phyloP scores from a whole-genome alignment of 2,888 invertebrate genomes.

The Pseudococcus longispinus region DNA sequence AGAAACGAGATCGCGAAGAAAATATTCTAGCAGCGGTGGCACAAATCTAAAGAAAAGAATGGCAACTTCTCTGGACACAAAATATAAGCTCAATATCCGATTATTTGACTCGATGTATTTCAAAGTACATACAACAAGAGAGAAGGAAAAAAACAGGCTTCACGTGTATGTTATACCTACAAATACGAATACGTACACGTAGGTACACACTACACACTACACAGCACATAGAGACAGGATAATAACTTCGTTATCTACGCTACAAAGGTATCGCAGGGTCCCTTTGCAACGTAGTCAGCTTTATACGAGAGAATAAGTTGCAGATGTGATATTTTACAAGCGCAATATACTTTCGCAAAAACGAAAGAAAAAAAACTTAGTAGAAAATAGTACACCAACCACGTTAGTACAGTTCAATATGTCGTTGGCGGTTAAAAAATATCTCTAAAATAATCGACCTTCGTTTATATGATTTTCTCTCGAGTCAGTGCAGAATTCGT shows the following conservation, averaged over 20 bases:
- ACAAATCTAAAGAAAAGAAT: slow-evolving; percentile 2
- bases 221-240: background rate
- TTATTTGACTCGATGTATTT: slow-evolving; percentile 36
- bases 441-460: slow-evolving; percentile 7
- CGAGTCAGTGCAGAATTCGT: background rate
- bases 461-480: slow-evolving; percentile 13
- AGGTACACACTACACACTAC: background rate
- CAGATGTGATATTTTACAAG: slow-evolving; percentile 32
- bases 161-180: background rate
- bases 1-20: background rate
- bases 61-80: slow-evolving; percentile 27
- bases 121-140: background rate
- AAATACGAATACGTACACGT: background rate
- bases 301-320: slow-evolving; percentile 10
- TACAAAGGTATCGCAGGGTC: slow-evolving; percentile 25
- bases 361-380: background rate
- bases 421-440: slow-evolving; percentile 16
- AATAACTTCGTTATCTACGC: slow-evolving; percentile 36
- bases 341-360: background rate
- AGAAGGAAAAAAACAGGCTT: background rate
- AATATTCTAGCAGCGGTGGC: slow-evolving; percentile 2
- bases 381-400: background rate
- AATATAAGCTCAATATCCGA: slow-evolving; percentile 41
- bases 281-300: slow-evolving; percentile 8
- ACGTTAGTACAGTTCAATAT: background rate